Base-by-base conservation (phyloP, 2,888 invertebrate species). In the Polyommatus iphigenia region DNA sequence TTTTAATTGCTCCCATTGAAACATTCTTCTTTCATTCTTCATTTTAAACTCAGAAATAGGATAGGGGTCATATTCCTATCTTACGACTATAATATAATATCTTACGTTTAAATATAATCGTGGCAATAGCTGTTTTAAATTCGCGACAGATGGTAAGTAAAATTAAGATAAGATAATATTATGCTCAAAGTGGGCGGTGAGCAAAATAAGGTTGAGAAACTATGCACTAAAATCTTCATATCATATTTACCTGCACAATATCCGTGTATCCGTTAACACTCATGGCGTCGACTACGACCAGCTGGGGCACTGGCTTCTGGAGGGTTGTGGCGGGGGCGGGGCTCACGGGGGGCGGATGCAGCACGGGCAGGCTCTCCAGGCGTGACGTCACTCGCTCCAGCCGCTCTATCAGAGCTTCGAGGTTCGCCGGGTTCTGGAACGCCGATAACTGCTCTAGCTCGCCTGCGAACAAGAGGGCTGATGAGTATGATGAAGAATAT, bases 191-290 rank as follows among this genome's bases (percentile, higher is more conserved):
- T n/a, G n/a, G n/a, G n/a, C n/a, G n/a, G n/a, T n/a, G n/a, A n/a
- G n/a, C n/a, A n/a, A n/a, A n/a, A n/a, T n/a, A n/a, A n/a, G n/a
- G n/a, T n/a, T n/a, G n/a, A n/a, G n/a, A n/a, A n/a, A n/a, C n/a
- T n/a, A n/a, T n/a, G n/a, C 41, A 8, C 41, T 41, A 67, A 7
- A 67, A 67, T 67, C 3, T 71, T 5, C 13, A 18, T 18, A 71
- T 2, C 3, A 32, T n/a, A 71, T 41, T 80, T 78, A 94, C 94
- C 90, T 92, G 93, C 81, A 97, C 88, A 81, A 98, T 95, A 87
- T 97, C 96, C 85, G 96, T 95, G 88, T 96, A 98, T 24, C 96
- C 97, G 85, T 95, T 94, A 82, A 97, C 95, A 87, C 97, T 97
- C 98, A 98, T 98, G 62, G 80, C 82, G 82, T 87, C 86, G 36